A percentile compares a stretch with the other conserved stretches of the same genome.
Conservation (phyloP, 2,797 vertebrate species). For the Thamnophis elegans region DNA sequence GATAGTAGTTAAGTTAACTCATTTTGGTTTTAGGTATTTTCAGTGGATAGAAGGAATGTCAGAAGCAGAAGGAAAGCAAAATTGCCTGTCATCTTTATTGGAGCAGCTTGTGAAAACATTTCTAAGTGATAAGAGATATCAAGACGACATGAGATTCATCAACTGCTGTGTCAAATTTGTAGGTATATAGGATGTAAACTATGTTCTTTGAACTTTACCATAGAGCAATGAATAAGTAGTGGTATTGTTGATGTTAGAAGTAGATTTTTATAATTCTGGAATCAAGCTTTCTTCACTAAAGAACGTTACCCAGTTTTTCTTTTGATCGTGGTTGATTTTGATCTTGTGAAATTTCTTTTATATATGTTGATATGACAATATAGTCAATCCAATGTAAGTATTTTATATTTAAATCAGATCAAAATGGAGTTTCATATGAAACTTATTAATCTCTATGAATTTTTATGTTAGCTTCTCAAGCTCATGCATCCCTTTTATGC, state of each 20-base stretch:
- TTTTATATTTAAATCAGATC: background rate
- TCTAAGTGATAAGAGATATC: conserved; percentile 75
- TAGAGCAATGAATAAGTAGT: background rate
- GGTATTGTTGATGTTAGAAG: background rate
- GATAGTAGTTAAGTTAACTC: rapidly evolving
- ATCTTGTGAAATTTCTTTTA: background rate
- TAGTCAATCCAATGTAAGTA: background rate
- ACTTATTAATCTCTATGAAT: background rate
- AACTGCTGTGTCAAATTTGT: conserved; percentile 85
- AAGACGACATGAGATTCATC: conserved; percentile 81
- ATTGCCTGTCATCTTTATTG: conserved; percentile 71
- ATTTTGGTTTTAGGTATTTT: conserved; percentile 76
- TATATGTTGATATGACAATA: background rate
- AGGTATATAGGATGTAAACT: conserved; percentile 55
- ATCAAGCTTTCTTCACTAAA: background rate
- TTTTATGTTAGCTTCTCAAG: background rate
- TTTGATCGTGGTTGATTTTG: background rate
- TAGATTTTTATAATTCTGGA: background rate
- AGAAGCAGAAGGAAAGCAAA: conserved; percentile 53
- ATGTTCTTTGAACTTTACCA: background rate
- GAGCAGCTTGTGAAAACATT: conserved; percentile 82
- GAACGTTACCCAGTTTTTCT: background rate
- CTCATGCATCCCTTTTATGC: background rate
- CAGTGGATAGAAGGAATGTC: conserved; percentile 75
- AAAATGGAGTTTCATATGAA: background rate